Evolutionary conservation across 2,888 invertebrate species (phyloP).

Genomic region (Cephonodes hylas): DNA sequence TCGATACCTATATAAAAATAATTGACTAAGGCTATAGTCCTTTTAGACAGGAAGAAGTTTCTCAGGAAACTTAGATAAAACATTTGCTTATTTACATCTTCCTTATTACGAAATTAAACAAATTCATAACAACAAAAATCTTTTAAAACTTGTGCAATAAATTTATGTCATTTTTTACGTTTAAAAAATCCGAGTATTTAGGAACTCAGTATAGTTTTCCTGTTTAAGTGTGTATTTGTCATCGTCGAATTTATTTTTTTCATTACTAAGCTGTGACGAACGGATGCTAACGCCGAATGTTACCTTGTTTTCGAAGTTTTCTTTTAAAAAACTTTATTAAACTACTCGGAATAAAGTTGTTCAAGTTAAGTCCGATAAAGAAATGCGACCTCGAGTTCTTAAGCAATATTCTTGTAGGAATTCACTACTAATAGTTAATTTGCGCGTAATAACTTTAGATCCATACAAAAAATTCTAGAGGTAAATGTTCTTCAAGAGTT

Average conservation of each 20-base stretch:
- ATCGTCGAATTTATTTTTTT: background rate
- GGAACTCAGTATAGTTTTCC: slow-evolving; percentile 1
- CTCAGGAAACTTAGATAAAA: too few relatives aligned
- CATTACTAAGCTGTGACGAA: background rate
- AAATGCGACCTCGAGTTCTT: background rate
- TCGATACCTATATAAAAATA: too few relatives aligned
- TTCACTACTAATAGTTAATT: background rate
- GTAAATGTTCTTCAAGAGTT: background rate
- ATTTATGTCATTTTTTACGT: too few relatives aligned
- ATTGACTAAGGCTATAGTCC: too few relatives aligned
- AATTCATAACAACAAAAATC: too few relatives aligned
- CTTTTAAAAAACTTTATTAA: background rate
- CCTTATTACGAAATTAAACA: background rate
- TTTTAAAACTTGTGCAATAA: too few relatives aligned
- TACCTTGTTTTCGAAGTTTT: background rate
- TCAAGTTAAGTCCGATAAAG: background rate
- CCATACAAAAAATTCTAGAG: background rate
- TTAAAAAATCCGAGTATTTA: too few relatives aligned
- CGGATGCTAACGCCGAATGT: background rate
- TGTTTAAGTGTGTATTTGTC: background rate
- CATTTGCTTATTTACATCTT: too few relatives aligned
- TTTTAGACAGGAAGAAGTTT: too few relatives aligned
- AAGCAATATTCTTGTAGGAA: background rate
- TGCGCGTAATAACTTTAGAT: background rate
- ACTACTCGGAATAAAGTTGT: background rate